These are phyloP conservation scores for Sesamia inferens DNA, from an alignment of 2,888 invertebrate genomes.

Conservation along the genomic window DNA sequence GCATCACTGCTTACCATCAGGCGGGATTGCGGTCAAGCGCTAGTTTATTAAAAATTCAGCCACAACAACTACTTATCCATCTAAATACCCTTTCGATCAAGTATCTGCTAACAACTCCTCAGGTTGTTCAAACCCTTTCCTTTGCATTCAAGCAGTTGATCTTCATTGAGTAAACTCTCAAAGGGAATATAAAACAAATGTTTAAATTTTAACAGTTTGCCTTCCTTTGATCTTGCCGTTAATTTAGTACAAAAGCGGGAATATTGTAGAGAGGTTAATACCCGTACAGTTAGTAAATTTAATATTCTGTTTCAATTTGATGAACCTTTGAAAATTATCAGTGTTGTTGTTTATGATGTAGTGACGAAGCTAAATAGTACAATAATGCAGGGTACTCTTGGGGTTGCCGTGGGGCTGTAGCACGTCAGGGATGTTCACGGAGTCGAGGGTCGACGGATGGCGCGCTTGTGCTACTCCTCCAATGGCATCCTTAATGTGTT, in stretches of 20 bases:
- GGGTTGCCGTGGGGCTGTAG: too few relatives aligned
- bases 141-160: background rate
- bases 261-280: slow-evolving; percentile 3
- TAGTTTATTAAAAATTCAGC: too few relatives aligned
- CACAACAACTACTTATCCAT: too few relatives aligned
- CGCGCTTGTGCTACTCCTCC: too few relatives aligned
- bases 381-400: too few relatives aligned
- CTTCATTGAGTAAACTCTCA: slow-evolving; percentile 9
- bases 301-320: slow-evolving; percentile 32
- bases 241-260: slow-evolving; percentile 22
- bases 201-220: slow-evolving; percentile 45
- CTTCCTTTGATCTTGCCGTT: slow-evolving; percentile 38
- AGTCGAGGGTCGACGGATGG: too few relatives aligned
- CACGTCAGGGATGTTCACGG: too few relatives aligned
- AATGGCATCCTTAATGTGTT: too few relatives aligned
- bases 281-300: slow-evolving; percentile 13
- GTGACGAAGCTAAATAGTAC: background rate
- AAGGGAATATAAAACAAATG: slow-evolving; percentile 34
- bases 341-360: background rate
- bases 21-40: too few relatives aligned
- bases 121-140: background rate
- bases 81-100: too few relatives aligned
- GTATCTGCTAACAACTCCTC: too few relatives aligned
- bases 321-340: background rate
- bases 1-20: too few relatives aligned